A percentile compares a stretch with the other conserved stretches of the same genome.
These are phyloP conservation scores for Hydrotaea cyrtoneurina DNA, from an alignment of 2,888 invertebrate species.

Conservation along the genomic window DNA sequence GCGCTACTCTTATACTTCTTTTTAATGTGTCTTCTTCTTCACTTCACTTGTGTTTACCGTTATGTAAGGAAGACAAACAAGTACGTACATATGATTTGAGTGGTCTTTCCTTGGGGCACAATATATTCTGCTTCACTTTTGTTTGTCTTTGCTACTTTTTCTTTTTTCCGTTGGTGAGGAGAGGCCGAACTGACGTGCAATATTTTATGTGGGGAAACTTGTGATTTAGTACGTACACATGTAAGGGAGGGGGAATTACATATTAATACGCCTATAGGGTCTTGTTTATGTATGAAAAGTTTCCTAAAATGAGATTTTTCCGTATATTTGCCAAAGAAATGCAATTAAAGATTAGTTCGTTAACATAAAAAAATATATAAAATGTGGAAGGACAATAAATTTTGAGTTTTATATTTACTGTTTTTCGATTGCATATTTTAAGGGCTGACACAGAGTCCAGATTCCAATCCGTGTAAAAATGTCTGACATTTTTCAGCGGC, in stretches of 20 bases:
- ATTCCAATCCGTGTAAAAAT: too few relatives aligned
- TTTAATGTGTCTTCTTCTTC: not conserved
- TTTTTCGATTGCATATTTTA: too few relatives aligned
- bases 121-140: not conserved
- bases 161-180: not conserved
- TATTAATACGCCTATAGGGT: not conserved
- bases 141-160: not conserved
- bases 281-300: too few relatives aligned
- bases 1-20: not conserved
- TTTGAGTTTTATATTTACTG: too few relatives aligned
- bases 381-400: too few relatives aligned
- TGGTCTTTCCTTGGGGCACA: constrained; percentile 19
- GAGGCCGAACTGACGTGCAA: not conserved
- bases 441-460: too few relatives aligned
- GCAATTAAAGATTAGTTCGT: too few relatives aligned
- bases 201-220: not conserved
- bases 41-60: not conserved
- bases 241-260: constrained; percentile 3
- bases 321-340: too few relatives aligned
- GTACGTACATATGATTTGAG: not conserved
- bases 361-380: too few relatives aligned
- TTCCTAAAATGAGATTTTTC: too few relatives aligned
- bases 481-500: too few relatives aligned
- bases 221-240: not conserved
- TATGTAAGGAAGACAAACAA: not conserved